Conservation (phyloP, 2,888 invertebrate species). For the Deilephila porcellus region DNA sequence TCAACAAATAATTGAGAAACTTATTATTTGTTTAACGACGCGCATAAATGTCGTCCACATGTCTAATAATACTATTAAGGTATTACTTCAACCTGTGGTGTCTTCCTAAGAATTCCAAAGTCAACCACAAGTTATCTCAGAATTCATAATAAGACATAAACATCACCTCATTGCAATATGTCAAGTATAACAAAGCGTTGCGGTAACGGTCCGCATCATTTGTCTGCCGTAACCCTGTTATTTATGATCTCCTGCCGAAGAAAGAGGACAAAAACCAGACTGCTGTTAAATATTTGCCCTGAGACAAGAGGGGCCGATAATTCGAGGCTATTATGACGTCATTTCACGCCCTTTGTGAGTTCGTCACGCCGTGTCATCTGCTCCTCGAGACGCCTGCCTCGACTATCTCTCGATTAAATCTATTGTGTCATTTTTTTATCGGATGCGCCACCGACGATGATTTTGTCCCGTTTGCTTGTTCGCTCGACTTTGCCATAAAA, state of each 20-base stretch:
- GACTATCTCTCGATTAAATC: constrained; percentile 83
- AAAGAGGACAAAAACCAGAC: constrained; percentile 79
- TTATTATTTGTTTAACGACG: not conserved
- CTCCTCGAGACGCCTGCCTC: constrained; percentile 82
- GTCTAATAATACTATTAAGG: constrained; percentile 16
- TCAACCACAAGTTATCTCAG: constrained; percentile 63
- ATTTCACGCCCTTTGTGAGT: constrained; percentile 83
- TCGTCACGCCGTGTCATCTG: constrained; percentile 84
- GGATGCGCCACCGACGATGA: constrained; percentile 84
- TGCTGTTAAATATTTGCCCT: constrained; percentile 84
- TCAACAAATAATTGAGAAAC: not conserved
- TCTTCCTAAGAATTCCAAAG: constrained; percentile 57
- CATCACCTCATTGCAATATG: constrained; percentile 79
- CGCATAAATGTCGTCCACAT: not conserved
- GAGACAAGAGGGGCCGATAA: constrained; percentile 85
- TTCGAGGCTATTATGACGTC: constrained; percentile 85
- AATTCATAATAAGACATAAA: constrained; percentile 82
- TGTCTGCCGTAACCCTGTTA: constrained; percentile 78
- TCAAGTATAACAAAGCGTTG: constrained; percentile 78
- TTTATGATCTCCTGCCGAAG: constrained; percentile 80
- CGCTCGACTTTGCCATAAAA: constrained; percentile 79
- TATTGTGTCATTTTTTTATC: constrained; percentile 84
- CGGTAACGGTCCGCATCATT: constrained; percentile 82
- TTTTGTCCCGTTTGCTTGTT: constrained; percentile 78
- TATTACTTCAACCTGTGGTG: constrained; percentile 40